Conservation (phyloP, 1,140 invertebrate species). For the Lepidotrigona ventralis region DNA sequence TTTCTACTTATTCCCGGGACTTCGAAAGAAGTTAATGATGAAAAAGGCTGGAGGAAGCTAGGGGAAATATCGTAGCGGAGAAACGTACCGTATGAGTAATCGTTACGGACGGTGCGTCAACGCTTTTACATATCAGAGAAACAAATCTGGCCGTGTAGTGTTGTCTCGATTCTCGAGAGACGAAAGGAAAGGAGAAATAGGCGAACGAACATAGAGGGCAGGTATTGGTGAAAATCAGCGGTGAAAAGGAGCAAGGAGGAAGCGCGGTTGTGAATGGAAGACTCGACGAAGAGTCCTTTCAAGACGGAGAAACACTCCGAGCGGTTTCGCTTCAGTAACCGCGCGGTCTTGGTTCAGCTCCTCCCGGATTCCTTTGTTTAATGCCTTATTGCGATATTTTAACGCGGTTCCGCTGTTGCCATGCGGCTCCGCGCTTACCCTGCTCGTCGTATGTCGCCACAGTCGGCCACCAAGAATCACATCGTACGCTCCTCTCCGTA, state of each 20-base stretch:
- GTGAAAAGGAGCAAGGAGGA: conserved; percentile 29
- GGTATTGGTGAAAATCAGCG: not conserved
- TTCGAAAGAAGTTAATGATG: not conserved
- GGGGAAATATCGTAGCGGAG: not conserved
- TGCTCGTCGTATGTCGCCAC: conserved; percentile 51
- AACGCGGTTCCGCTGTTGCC: conserved; percentile 66
- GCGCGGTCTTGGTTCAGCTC: conserved; percentile 71
- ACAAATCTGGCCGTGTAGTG: conserved; percentile 7
- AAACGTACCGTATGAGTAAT: conserved; percentile 22
- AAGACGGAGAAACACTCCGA: conserved; percentile 61
- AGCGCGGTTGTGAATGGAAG: conserved; percentile 53
- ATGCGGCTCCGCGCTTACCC: conserved; percentile 52
- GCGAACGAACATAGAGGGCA: not conserved
- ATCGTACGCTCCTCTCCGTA: not conserved
- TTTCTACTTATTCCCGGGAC: not conserved
- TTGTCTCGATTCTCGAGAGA: conserved; percentile 15
- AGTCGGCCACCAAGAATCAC: conserved; percentile 25
- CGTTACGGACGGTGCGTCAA: conserved; percentile 29
- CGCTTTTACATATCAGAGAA: conserved; percentile 22
- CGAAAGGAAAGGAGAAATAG: not conserved
- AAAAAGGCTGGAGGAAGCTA: not conserved
- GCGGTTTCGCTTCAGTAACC: conserved; percentile 71
- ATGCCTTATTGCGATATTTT: conserved; percentile 76
- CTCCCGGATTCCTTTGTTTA: conserved; percentile 76
- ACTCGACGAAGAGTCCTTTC: conserved; percentile 52